Evolutionary conservation across 2,797 vertebrate genomes (phyloP).

Genomic region (Sebastes hubbsi): DNA sequence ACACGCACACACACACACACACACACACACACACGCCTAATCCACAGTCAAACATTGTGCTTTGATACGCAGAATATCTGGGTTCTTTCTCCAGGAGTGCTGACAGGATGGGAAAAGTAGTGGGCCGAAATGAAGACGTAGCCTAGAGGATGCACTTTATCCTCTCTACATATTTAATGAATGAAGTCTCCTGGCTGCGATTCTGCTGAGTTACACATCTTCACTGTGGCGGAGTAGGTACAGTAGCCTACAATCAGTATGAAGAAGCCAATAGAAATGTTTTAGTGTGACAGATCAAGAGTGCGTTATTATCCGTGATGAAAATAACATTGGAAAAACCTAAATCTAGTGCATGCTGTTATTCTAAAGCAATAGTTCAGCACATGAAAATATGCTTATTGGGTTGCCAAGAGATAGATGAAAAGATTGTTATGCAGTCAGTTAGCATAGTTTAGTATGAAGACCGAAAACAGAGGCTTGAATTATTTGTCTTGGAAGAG

Average conservation of each 20-base stretch:
- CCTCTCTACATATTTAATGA: constrained; percentile 22
- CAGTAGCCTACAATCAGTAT: neutral
- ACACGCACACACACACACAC: too few relatives aligned
- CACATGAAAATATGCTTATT: neutral
- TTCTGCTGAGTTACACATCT: constrained; percentile 9
- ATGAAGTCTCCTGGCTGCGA: constrained; percentile 39
- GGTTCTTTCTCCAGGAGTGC: constrained; percentile 40
- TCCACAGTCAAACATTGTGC: constrained; percentile 24
- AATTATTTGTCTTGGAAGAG: too few relatives aligned
- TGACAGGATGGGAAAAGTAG: constrained; percentile 53
- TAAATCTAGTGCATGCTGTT: neutral
- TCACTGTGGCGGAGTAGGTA: neutral
- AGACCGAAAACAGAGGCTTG: too few relatives aligned
- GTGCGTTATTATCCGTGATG: neutral
- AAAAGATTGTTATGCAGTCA: neutral
- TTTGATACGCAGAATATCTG: constrained; percentile 25
- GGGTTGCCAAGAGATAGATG: neutral
- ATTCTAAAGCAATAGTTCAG: neutral
- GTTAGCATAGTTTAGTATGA: too few relatives aligned
- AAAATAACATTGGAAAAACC: neutral
- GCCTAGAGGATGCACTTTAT: constrained; percentile 34
- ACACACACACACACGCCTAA: neutral
- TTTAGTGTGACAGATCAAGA: neutral
- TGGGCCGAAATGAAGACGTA: constrained; percentile 41
- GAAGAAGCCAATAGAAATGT: neutral